These are phyloP conservation scores for Rhincodon typus DNA, from an alignment of 2,797 vertebrate species.

Conservation along the genomic window DNA sequence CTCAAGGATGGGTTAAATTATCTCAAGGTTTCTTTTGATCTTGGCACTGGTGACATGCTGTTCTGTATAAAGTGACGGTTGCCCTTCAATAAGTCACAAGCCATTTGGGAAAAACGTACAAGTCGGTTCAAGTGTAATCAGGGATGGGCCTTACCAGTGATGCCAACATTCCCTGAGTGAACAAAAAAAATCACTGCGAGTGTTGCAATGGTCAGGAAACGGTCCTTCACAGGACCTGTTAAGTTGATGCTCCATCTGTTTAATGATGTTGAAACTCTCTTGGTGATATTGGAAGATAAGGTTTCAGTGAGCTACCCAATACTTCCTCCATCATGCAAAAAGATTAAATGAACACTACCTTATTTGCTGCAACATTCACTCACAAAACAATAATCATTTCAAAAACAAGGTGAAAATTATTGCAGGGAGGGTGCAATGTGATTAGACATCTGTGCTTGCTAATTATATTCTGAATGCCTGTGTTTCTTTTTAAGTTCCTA, in stretches of 20 bases:
- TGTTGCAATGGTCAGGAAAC: background rate
- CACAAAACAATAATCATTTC: background rate
- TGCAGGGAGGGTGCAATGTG: background rate
- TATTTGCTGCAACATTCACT: background rate
- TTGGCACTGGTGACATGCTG: too few species aligned
- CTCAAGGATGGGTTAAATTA: too few species aligned
- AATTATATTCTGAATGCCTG: background rate
- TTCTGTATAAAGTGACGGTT: too few species aligned
- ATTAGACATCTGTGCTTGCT: background rate
- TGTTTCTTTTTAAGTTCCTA: constrained; percentile 60
- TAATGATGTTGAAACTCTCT: background rate
- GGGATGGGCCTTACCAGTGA: too few species aligned
- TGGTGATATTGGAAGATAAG: background rate
- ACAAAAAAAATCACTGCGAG: background rate
- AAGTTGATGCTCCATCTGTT: background rate
- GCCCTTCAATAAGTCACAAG: too few species aligned
- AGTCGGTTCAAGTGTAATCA: too few species aligned
- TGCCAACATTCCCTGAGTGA: too few species aligned
- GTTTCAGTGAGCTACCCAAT: background rate
- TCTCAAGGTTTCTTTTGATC: too few species aligned
- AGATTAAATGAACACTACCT: background rate
- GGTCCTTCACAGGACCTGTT: background rate
- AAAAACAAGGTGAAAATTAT: background rate
- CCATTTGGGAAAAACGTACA: too few species aligned
- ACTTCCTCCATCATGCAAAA: background rate